These are phyloP conservation scores for Semaprochilodus insignis DNA, from an alignment of 2,797 vertebrate species.

Conservation along the genomic window DNA sequence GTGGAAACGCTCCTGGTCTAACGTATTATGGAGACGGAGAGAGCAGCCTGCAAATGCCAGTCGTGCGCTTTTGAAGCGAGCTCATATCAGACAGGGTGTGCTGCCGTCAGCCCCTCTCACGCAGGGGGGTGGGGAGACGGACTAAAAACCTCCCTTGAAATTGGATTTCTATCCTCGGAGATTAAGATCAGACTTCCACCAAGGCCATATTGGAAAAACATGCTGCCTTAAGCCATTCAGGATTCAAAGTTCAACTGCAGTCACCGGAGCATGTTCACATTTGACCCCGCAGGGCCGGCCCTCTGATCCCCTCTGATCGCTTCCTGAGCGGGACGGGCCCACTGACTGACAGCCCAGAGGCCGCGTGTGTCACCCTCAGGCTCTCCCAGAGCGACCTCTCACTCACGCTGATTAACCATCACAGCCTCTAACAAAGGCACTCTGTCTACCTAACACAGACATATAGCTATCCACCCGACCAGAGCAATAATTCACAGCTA, in stretches of 20 bases:
- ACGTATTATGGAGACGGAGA: slow-evolving; percentile 46
- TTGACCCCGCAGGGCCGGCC: slow-evolving; percentile 68
- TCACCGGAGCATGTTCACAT: slow-evolving; percentile 69
- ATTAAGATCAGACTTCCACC: slow-evolving; percentile 80
- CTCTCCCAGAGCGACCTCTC: slow-evolving; percentile 57
- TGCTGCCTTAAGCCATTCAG: slow-evolving; percentile 62
- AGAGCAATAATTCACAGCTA: slow-evolving; percentile 37
- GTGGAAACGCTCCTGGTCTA: slow-evolving; percentile 42
- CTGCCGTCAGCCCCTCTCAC: slow-evolving; percentile 60
- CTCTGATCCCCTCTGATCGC: slow-evolving; percentile 67
- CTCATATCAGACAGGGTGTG: slow-evolving; percentile 67
- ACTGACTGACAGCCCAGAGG: slow-evolving; percentile 62
- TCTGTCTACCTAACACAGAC: slow-evolving; percentile 48
- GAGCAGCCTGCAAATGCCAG: slow-evolving; percentile 45
- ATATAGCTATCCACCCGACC: slow-evolving; percentile 8
- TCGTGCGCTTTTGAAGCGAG: slow-evolving; percentile 65
- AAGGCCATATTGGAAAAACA: slow-evolving; percentile 78
- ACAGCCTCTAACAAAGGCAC: slow-evolving; percentile 57
- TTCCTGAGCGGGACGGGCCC: slow-evolving; percentile 62
- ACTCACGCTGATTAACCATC: slow-evolving; percentile 55
- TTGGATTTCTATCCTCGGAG: slow-evolving; percentile 84
- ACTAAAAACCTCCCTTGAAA: slow-evolving; percentile 80
- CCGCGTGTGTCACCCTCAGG: slow-evolving; percentile 68
- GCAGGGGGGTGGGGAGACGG: slow-evolving; percentile 63
- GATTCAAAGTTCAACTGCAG: slow-evolving; percentile 61